Conservation (phyloP, 2,113 vertebrate genomes). For the Chelonoidis abingdonii region DNA sequence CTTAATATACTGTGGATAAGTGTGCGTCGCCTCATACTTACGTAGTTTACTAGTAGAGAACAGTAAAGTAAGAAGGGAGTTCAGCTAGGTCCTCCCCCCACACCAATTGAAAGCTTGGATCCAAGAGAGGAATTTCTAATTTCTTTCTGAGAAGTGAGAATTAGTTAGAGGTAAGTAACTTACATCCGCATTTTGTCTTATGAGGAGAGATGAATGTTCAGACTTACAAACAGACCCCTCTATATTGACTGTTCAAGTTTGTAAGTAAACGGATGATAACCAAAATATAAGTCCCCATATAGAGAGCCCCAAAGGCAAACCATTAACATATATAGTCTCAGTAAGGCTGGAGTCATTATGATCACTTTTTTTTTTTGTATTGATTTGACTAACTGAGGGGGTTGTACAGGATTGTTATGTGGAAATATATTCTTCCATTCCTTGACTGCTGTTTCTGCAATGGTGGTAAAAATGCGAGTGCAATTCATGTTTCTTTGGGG, state of each 20-base stretch:
- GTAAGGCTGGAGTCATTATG: background rate
- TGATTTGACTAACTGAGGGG: background rate
- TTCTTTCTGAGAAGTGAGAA: background rate
- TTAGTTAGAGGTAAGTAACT: background rate
- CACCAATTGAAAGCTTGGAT: background rate
- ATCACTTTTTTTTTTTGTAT: too few species aligned
- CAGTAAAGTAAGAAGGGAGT: background rate
- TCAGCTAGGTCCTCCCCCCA: rapidly evolving
- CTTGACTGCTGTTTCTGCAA: background rate
- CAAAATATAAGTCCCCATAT: background rate
- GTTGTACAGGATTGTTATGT: background rate
- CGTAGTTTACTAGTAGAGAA: background rate
- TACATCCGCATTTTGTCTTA: background rate
- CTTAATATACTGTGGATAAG: background rate
- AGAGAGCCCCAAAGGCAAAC: background rate
- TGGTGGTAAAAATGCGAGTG: background rate
- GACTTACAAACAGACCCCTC: background rate
- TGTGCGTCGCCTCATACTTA: background rate
- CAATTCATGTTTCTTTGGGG: background rate
- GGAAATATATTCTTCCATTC: background rate
- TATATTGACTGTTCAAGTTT: background rate
- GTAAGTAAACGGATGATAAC: background rate
- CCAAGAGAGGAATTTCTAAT: background rate
- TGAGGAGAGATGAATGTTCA: background rate
- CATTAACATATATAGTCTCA: background rate